Conservation (phyloP, 2,888 invertebrate species). For the Holacanthella duospinosa region DNA sequence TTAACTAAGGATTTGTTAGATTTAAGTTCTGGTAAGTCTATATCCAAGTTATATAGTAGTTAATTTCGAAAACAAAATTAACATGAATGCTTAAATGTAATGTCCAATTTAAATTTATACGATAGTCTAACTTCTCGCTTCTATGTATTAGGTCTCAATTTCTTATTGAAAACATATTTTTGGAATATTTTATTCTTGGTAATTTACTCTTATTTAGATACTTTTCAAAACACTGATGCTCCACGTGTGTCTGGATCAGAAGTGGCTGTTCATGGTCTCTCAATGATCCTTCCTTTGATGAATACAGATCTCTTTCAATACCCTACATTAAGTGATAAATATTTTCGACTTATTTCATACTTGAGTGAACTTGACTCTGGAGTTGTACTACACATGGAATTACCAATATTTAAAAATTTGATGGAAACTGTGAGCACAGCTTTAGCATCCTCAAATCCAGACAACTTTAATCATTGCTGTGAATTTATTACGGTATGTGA, state of each 20-base stretch:
- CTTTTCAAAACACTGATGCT: slow-evolving; percentile 11
- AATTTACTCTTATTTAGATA: too few species aligned
- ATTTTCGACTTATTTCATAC: slow-evolving; percentile 41
- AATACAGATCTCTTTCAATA: slow-evolving; percentile 59
- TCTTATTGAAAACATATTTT: too few species aligned
- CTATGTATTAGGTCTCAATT: too few species aligned
- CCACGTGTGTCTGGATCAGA: slow-evolving; percentile 47
- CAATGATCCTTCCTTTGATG: slow-evolving; percentile 62
- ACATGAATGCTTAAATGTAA: too few species aligned
- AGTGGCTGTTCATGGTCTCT: slow-evolving; percentile 58
- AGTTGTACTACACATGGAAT: slow-evolving; percentile 41
- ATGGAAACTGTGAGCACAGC: slow-evolving; percentile 52
- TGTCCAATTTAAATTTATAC: too few species aligned
- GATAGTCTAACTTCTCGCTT: too few species aligned
- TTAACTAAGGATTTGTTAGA: slow-evolving; percentile 50
- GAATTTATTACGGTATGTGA: slow-evolving; percentile 50
- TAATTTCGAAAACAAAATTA: slow-evolving; percentile 7
- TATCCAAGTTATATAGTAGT: too few species aligned
- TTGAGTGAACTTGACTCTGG: slow-evolving; percentile 30
- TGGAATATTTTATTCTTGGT: too few species aligned
- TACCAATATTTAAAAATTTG: slow-evolving; percentile 47
- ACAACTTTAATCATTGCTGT: slow-evolving; percentile 50
- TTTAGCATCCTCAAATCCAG: slow-evolving; percentile 50
- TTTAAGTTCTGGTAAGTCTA: slow-evolving; percentile 39
- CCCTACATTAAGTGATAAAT: slow-evolving; percentile 56